Evolutionary conservation across 2,888 invertebrate species (phyloP).

Genomic region (Ormyrus rosae): DNA sequence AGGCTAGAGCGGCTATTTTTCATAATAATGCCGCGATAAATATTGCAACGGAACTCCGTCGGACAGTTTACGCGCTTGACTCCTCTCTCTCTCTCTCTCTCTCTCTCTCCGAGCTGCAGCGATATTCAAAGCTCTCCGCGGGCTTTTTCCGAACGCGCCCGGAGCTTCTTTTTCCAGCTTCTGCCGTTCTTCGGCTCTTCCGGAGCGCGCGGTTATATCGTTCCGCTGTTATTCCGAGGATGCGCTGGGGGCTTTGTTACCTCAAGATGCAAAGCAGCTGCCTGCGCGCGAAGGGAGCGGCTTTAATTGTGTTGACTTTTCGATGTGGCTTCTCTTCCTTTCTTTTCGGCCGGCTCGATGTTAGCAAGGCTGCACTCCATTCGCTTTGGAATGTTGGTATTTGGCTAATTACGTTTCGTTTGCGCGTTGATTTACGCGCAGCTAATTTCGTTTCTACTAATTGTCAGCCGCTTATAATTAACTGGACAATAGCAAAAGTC

Average conservation of each 20-base stretch:
- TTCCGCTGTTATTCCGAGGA: constrained; percentile 10
- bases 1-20: constrained; percentile 37
- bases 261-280: too few species aligned
- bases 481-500: too few species aligned
- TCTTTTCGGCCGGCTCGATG: neutral
- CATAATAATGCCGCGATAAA: constrained; percentile 52
- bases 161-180: neutral
- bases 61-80: constrained; percentile 23
- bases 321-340: too few species aligned
- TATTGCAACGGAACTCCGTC: constrained; percentile 40
- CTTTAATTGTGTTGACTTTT: too few species aligned
- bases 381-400: too few species aligned
- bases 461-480: too few species aligned
- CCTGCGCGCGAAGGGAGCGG: too few species aligned
- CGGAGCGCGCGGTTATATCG: constrained; percentile 8
- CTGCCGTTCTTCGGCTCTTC: neutral
- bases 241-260: neutral
- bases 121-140: constrained; percentile 30
- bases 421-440: too few species aligned
- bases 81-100: too few species aligned
- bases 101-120: neutral
- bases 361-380: neutral
- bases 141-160: neutral
- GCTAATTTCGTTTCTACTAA: too few species aligned
- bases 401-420: too few species aligned